Conservation (phyloP, 30 jellyfish, hydroid and myxozoan genomes). For the Aurelia sp. region DNA sequence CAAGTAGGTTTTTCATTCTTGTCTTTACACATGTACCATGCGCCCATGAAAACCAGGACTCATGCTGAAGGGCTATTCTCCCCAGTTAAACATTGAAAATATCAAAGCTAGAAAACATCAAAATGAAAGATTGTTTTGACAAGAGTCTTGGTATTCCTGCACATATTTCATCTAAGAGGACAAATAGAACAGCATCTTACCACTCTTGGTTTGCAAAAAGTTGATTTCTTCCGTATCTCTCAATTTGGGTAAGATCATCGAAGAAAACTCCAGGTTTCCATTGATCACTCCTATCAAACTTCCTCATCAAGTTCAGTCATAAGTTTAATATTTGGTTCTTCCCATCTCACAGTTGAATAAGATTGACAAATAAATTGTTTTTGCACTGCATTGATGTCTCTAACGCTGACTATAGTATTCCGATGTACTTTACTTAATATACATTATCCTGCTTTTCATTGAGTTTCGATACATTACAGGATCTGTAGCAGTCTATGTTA, state of each 20-base stretch:
- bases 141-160: no score
- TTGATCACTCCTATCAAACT: slow-evolving; percentile 68
- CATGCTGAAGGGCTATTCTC: no score
- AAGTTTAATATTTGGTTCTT: slow-evolving; percentile 60
- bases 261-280: slow-evolving; percentile 93
- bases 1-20: slow-evolving; percentile 24
- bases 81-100: no score
- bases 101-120: no score
- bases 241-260: slow-evolving; percentile 78
- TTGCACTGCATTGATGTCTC: slow-evolving; percentile 79
- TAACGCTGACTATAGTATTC: slow-evolving; percentile 52
- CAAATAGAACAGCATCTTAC: background rate
- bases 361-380: slow-evolving; percentile 85
- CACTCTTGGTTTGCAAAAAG: slow-evolving; percentile 54
- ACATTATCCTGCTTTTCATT: no score
- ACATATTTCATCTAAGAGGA: no score
- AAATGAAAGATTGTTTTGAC: no score
- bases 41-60: no score
- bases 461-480: slow-evolving; percentile 6
- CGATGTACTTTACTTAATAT: no score
- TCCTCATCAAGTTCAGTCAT: slow-evolving; percentile 44
- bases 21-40: no score
- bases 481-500: slow-evolving; percentile 62
- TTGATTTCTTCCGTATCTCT: slow-evolving; percentile 72
- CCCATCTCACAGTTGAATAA: slow-evolving; percentile 83